Evolutionary conservation across 2,797 vertebrate species (phyloP).

Genomic region (Sebastes oblongus): DNA sequence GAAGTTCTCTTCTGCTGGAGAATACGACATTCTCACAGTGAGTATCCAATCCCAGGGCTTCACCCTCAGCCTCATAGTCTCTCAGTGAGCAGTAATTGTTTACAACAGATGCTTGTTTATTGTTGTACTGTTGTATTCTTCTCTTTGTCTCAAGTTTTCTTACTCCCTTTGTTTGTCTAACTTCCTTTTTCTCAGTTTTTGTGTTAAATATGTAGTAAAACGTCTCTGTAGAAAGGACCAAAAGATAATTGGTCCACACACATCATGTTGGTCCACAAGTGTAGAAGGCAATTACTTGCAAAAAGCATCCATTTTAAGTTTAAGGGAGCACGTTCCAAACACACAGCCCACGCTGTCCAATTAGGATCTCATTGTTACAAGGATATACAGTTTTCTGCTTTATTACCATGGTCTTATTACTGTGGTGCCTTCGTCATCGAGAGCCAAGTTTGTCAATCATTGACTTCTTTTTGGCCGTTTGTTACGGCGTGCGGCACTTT

Average conservation of each 20-base stretch:
- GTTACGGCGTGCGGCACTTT: background rate
- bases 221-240: background rate
- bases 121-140: slow-evolving; percentile 17
- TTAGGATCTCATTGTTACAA: background rate
- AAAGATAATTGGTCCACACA: slow-evolving; percentile 21
- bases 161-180: background rate
- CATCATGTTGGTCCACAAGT: background rate
- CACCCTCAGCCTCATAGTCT: background rate
- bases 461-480: background rate
- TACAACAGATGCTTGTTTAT: slow-evolving; percentile 25
- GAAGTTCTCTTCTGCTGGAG: slow-evolving; percentile 91
- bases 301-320: background rate
- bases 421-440: background rate
- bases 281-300: background rate
- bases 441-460: slow-evolving; percentile 7
- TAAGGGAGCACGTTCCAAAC: background rate
- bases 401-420: background rate
- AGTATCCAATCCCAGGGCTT: slow-evolving; percentile 67
- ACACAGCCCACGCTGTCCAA: background rate
- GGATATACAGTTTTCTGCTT: background rate
- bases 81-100: slow-evolving; percentile 8
- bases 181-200: background rate
- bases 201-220: slow-evolving; percentile 6
- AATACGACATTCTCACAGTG: slow-evolving; percentile 97
- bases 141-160: background rate